Base-by-base conservation (phyloP, 2,888 invertebrate species). In the Cataglyphis rosenhaueri region DNA sequence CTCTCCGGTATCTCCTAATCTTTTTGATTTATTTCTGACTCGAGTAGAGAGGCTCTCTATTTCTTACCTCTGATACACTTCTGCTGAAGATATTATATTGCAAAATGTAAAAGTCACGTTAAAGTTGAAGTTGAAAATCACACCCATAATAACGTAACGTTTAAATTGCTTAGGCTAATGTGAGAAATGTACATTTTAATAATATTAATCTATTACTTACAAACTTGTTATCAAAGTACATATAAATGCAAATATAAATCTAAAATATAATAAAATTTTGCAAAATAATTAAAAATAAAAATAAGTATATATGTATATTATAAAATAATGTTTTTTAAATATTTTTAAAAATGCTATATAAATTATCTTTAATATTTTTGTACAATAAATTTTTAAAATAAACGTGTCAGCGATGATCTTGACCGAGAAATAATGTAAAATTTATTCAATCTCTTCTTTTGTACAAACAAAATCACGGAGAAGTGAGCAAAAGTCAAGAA, bases 1-100 rank as follows among this genome's bases (percentile, higher is more conserved):
- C 48, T 82, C 55, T 65, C 48, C 48, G 38, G 29, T 83, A 82
- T 75, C 38, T 41, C 25, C 32, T n/a, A 29, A 73, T 75, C 61
- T 76, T 76, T 52, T 75, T 73, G 76, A 73, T 75, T 75, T 81
- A 75, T 75, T 81, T 52, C 62, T 62, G 38, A 76, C 48, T 76
- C 9, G 8, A 70, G 18, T 44, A 71, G 71, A 71, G 59, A 57
- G 35, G 21, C 32, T 70, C 70, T 21, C 70, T 78, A 70, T 70
- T 71, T 41, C 70, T 57, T 52, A 35, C 10, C n/a, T 32, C 25
- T 41, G 32, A 78, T 41, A 70, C 48, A 52, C 55, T 78, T 57
- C 68, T 57, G 68, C 70, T n/a, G 21, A 68, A 57, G n/a, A 78
- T 18, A 52, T 52, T 52, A 52, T 52, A n/a, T 18, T 48, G 10